phyloP scores from a whole-genome alignment of 2,113 vertebrate genomes.

The Cacatua alba region DNA sequence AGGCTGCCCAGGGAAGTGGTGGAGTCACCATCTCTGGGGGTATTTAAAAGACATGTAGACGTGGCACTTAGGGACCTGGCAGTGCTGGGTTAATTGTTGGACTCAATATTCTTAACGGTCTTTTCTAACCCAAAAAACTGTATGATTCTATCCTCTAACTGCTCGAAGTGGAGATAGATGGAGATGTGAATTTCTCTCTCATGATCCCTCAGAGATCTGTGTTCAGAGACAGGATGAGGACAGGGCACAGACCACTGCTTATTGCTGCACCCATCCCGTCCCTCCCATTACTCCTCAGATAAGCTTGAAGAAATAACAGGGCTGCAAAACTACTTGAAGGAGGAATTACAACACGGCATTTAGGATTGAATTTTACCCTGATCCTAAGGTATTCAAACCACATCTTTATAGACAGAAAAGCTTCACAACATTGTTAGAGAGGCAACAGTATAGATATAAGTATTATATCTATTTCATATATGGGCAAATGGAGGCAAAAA shows the following conservation, averaged over 20 bases:
- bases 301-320: background rate
- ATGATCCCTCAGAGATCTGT: background rate
- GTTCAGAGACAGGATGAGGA: background rate
- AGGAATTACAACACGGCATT: background rate
- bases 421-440: background rate
- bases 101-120: background rate
- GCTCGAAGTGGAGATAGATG: background rate
- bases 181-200: background rate
- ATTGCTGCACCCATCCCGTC: background rate
- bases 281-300: background rate
- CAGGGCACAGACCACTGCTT: background rate
- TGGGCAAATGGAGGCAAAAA: background rate
- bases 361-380: background rate
- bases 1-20: background rate
- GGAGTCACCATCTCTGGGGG: background rate
- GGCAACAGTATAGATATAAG: background rate
- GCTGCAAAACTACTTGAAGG: background rate
- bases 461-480: background rate
- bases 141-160: too few species aligned
- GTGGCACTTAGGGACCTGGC: background rate
- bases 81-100: background rate
- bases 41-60: background rate
- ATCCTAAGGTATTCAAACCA: background rate
- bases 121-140: background rate
- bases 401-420: background rate